Evolutionary conservation across 2,113 vertebrate genomes (phyloP), one percentile per base, ranked within the genome.

Genomic region (Lophura nycthemera): DNA sequence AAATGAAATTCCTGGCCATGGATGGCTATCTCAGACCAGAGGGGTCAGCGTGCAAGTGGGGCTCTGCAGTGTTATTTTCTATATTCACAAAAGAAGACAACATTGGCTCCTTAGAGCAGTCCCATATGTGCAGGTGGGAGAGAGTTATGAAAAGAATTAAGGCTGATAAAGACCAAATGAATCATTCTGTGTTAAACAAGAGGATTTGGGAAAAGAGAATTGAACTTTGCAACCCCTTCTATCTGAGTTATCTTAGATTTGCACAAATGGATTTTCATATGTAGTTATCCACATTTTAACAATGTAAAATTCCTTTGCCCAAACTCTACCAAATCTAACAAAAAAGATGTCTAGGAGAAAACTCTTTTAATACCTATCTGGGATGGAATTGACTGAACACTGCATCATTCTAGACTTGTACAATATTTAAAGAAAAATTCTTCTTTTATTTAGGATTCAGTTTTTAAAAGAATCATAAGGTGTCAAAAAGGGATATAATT

Each of bases 81-180:
- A 21, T 36, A 63, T 25, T 40, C 29, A 15, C 40, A 45, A 24
- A 50, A 3, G 6, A 42, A 63, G 34, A 18, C 40, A 50, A 36
- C 0, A 0, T 27, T 30, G 32, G 4, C 18, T 61, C 47, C 40
- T n/a, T 14, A 50, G 10, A n/a, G 17, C 22, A 9, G 43, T 34
- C 2, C 0, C 56, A 30, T 29, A 38, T 3, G 12, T 40, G 21
- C 7, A 56, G 34, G 15, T 4, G 6, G 25, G 32, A 10, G 7
- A 48, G 10, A 50, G 4, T 36, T 63, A 27, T 29, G 18, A 25
- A 50, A 69, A 50, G 34, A 74, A 84, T 61, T 30, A 40, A 74
- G 27, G 19, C 11, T 19, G 34, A 56, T 17, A 34, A 48, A 36
- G 40, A 63, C 25, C 18, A 48, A 12, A 6, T 34, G n/a, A 79